Evolutionary conservation across 2,113 vertebrate genomes (phyloP), one percentile per base, ranked within the genome.

Genomic region (Emberiza fucata): DNA sequence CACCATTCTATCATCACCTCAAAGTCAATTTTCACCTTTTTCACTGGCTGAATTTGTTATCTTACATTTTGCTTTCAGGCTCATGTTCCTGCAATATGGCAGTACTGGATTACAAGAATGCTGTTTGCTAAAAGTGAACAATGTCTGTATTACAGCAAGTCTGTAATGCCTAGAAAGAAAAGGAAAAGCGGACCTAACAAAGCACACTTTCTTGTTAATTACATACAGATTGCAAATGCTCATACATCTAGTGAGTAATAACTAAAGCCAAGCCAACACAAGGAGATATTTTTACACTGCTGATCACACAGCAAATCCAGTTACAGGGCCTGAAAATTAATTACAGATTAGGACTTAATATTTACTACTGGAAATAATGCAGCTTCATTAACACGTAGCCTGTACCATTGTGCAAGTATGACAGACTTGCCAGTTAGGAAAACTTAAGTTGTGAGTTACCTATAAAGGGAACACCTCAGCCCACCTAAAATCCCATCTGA

Each of bases 21-120:
- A 94, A 98, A 98, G 98, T 98, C 97, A 98, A 98, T 98, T 98
- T 98, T 98, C 98, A 98, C 98, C 98, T 98, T 98, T 97, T 97
- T 97, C 96, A 98, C 87, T 81, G 93, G 95, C 97, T 98, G 98
- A 97, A 97, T 97, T 96, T 98, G 93, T 98, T 97, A 98, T 95
- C 95, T 98, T 96, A 91, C 92, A 96, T 95, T 98, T 95, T 97
- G 96, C 97, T 98, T 89, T 97, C 88, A 85, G 95, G 97, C 94
- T 97, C 92, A 47, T 90, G 82, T 80, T 97, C 96, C 77, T 95
- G 86, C 95, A 95, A 79, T 92, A 96, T 70, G 90, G 96, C 82
- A 94, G 91, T 40, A 86, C 69, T 68, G 95, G 94, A 98, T 97
- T 97, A 97, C 4, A 0, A 94, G 88, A 86, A 92, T 78, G 93